phyloP scores from a whole-genome alignment of 1,140 invertebrate species.

The Phymorhynchus buccinoides region DNA sequence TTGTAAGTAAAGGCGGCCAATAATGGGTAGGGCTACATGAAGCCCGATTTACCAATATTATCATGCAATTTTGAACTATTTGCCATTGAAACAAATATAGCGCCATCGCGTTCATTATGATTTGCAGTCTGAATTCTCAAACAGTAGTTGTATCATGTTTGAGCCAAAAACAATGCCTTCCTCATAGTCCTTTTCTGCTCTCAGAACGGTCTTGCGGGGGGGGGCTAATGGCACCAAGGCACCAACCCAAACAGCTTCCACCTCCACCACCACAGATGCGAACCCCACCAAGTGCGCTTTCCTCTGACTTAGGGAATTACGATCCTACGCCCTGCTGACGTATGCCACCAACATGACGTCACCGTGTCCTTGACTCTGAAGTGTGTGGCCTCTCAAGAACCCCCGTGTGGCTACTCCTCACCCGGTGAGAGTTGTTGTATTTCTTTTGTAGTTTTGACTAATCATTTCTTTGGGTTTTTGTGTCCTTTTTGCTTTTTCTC shows the following conservation, averaged over 20 bases:
- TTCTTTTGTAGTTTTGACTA: no score
- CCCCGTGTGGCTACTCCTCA: slow-evolving; percentile 85
- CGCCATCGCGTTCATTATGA: no score
- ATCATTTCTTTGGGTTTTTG: no score
- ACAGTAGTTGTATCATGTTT: background rate
- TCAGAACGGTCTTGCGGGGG: slow-evolving; percentile 78
- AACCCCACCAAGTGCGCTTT: slow-evolving; percentile 66
- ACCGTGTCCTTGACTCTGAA: slow-evolving; percentile 81
- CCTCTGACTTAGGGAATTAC: slow-evolving; percentile 88
- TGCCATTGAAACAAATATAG: no score
- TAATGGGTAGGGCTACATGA: no score
- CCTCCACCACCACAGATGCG: slow-evolving; percentile 45
- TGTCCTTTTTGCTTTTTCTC: no score
- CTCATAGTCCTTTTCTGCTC: slow-evolving; percentile 43
- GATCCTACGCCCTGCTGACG: slow-evolving; percentile 85
- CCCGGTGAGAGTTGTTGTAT: slow-evolving; percentile 64
- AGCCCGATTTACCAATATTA: no score
- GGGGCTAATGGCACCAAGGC: slow-evolving; percentile 83
- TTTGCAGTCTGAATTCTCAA: no score
- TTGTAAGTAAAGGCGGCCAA: no score
- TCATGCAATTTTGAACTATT: no score
- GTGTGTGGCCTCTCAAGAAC: slow-evolving; percentile 88
- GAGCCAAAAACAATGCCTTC: background rate
- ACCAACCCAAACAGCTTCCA: slow-evolving; percentile 39
- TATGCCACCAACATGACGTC: slow-evolving; percentile 70